Base-by-base conservation (phyloP, 2,797 vertebrate species). In the Heliangelus exortis region DNA sequence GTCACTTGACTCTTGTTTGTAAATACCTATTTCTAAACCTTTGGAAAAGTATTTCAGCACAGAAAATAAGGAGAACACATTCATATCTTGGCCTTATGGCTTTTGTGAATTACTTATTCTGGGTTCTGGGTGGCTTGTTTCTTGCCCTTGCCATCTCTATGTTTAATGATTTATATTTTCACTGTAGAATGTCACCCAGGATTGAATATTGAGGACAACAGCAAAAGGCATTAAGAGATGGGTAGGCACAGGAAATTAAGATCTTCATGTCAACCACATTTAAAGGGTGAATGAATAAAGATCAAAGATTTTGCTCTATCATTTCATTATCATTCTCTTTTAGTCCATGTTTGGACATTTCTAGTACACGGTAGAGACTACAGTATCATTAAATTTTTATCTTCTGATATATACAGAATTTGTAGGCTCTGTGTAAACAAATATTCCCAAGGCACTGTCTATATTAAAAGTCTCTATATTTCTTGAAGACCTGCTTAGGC, bases 1-100 rank as follows among this genome's bases (percentile, higher is more conserved):
- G 71, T 91, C 72, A 45, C 85, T 96, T 92, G 80, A 74, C 92
- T 96, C 79, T 67, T 92, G 74, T 93, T 96, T 92, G 89, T 93
- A 96, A 97, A 97, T 91, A 94, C 80, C 53, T 90, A 15, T 88
- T 96, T 86, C 83, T 82, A 71, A 88, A 76, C 71, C 81, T 86
- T 82, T 84, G 67, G 73, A 87, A 68, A 96, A 90, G 47, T 55
- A 47, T 51, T 92, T 84, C 79, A 90, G 80, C 54, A 33, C 36
- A 67, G 63, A 63, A 95, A 92, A 88, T 79, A 72, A 93, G 61
- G 48, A 79, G 67, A 88, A 84, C 74, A 74, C 74, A 36, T 83
- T 95, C 74, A n/a, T 47, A 28, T 72, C 36, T 79, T 66, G 41
- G 88, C 90, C 91, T 92, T 80, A 11, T 7, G 76, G 47, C 92